phyloP scores from a whole-genome alignment of 2,888 invertebrate species.

The Laothoe populi region DNA sequence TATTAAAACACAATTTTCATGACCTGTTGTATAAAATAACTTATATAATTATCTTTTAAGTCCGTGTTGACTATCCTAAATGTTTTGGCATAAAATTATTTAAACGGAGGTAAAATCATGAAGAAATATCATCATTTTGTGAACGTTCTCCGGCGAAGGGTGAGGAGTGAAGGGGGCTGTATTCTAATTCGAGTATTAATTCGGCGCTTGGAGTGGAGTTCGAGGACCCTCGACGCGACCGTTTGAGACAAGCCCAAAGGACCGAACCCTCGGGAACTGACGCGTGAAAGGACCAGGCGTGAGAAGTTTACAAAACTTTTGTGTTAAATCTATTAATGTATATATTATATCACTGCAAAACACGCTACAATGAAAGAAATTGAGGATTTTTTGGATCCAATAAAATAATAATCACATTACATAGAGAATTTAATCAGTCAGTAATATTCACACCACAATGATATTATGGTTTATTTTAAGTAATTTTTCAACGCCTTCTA shows the following conservation, averaged over 20 bases:
- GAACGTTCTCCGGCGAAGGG: not conserved
- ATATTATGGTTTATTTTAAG: no score
- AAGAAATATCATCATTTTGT: not conserved
- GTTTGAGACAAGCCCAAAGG: not conserved
- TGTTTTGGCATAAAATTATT: no score
- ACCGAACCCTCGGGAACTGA: not conserved
- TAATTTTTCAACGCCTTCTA: not conserved
- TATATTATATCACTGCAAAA: no score
- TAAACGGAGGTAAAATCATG: not conserved
- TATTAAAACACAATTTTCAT: no score
- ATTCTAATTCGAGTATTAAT: conserved; percentile 25
- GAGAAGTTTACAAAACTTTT: not conserved
- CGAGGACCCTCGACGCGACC: not conserved
- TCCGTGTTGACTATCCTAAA: no score
- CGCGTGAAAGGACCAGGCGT: conserved; percentile 7
- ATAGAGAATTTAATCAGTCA: no score
- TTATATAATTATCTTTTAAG: no score
- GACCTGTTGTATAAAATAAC: no score
- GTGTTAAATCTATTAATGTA: not conserved
- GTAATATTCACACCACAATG: no score
- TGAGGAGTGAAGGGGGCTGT: not conserved
- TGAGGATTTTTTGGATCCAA: no score
- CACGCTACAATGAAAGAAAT: no score
- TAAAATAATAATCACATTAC: no score
- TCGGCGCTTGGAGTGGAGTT: conserved; percentile 15